Conservation (phyloP, 2,888 invertebrate species). For the Ypsolopha sequella region DNA sequence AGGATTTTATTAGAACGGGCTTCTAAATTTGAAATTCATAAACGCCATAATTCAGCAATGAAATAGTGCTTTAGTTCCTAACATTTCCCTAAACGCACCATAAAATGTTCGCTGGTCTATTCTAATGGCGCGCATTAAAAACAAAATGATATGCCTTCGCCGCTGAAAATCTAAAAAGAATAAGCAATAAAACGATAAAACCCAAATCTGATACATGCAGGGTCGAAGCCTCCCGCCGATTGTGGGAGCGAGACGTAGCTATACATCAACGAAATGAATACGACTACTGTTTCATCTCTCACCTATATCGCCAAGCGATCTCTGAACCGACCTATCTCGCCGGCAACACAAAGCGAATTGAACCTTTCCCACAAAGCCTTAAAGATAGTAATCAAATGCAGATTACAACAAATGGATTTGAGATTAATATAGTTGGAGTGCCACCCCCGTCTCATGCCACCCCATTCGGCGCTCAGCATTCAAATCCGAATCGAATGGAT, state of each 20-base stretch:
- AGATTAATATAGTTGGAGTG: slow-evolving; percentile 70
- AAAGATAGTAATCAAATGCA: slow-evolving; percentile 49
- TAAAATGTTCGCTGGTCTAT: slow-evolving; percentile 54
- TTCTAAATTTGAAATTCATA: slow-evolving; percentile 14
- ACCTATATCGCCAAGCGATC: slow-evolving; percentile 66
- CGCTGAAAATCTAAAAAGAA: slow-evolving; percentile 71
- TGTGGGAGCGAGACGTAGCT: slow-evolving; percentile 52
- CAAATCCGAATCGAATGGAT: slow-evolving; percentile 72
- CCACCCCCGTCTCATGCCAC: slow-evolving; percentile 66
- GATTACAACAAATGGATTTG: slow-evolving; percentile 68
- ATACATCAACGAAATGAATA: slow-evolving; percentile 64
- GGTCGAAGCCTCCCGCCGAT: slow-evolving; percentile 58
- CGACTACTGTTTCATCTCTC: slow-evolving; percentile 71
- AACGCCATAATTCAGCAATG: slow-evolving; percentile 20
- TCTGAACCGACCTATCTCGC: slow-evolving; percentile 64
- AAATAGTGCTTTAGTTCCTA: slow-evolving; percentile 54
- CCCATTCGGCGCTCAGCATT: slow-evolving; percentile 67
- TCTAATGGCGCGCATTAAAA: slow-evolving; percentile 67
- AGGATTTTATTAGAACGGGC: slow-evolving; percentile 1
- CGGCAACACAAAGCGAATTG: slow-evolving; percentile 41
- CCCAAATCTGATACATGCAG: slow-evolving; percentile 71
- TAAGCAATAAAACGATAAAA: slow-evolving; percentile 72
- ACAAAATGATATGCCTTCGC: slow-evolving; percentile 69
- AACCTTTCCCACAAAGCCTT: slow-evolving; percentile 36
- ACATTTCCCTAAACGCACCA: slow-evolving; percentile 54